Evolutionary conservation across 2,888 invertebrate species (phyloP).

Genomic region (Bibio marci): DNA sequence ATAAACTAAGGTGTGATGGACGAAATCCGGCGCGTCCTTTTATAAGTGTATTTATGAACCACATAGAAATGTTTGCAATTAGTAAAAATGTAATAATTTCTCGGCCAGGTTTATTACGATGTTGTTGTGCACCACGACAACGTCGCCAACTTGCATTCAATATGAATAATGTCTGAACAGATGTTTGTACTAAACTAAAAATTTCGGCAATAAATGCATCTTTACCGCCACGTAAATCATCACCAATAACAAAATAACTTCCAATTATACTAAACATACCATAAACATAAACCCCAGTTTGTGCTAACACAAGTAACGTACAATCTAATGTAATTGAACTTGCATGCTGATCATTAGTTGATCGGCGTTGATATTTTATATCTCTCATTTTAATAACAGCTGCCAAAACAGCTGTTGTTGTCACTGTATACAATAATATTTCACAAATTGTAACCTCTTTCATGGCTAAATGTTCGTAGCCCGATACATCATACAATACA

Average conservation of each 20-base stretch:
- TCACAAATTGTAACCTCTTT: slow-evolving; percentile 64
- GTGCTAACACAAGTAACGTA: slow-evolving; percentile 67
- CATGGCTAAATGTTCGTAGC: slow-evolving; percentile 45
- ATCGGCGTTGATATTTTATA: slow-evolving; percentile 36
- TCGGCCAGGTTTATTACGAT: slow-evolving; percentile 60
- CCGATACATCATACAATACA: slow-evolving; percentile 50
- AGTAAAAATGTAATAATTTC: slow-evolving; percentile 73
- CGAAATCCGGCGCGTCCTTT: slow-evolving; percentile 69
- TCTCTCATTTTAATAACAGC: slow-evolving; percentile 47
- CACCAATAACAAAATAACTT: slow-evolving; percentile 31
- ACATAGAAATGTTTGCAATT: slow-evolving; percentile 67
- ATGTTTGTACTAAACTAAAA: slow-evolving; percentile 59
- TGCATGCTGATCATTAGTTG: slow-evolving; percentile 19
- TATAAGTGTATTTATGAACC: slow-evolving; percentile 72
- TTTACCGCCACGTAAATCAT: slow-evolving; percentile 30
- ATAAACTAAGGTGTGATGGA: slow-evolving; percentile 65
- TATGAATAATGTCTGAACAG: slow-evolving; percentile 63
- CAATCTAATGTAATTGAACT: slow-evolving; percentile 43
- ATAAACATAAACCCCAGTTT: slow-evolving; percentile 76
- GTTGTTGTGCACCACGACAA: slow-evolving; percentile 51
- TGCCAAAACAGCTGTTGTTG: slow-evolving; percentile 41
- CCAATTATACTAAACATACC: slow-evolving; percentile 74
- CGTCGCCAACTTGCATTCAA: slow-evolving; percentile 57
- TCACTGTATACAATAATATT: slow-evolving; percentile 49
- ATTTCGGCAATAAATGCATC: slow-evolving; percentile 55